Evolutionary conservation across 2,113 vertebrate species (phyloP).

Genomic region (Cervus canadensis): DNA sequence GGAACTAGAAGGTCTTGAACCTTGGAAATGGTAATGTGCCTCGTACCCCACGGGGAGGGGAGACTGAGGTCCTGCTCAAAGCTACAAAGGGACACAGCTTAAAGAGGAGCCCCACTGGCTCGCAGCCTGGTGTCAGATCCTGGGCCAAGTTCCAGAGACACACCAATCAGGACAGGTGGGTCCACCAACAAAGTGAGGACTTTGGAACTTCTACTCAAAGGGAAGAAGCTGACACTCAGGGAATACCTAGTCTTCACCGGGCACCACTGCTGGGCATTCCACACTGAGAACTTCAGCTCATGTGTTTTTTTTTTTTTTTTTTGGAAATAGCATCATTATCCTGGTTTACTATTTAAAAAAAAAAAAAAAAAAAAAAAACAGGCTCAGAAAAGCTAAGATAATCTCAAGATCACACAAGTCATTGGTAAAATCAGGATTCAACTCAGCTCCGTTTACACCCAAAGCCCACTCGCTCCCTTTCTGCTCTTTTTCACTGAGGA

Average conservation of each 20-base stretch:
- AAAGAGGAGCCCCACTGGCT: not conserved
- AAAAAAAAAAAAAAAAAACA: not conserved
- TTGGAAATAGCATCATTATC: not conserved
- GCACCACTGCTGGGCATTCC: too few relatives aligned
- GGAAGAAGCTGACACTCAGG: not conserved
- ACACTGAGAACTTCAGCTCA: not conserved
- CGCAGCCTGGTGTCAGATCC: not conserved
- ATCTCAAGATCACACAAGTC: not conserved
- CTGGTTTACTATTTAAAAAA: not conserved
- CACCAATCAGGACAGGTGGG: fast-evolving
- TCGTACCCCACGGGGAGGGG: not conserved
- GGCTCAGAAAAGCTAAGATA: not conserved
- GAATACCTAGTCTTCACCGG: too few relatives aligned
- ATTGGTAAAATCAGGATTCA: not conserved
- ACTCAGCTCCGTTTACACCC: not conserved
- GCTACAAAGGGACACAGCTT: not conserved
- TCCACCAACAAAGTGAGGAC: not conserved
- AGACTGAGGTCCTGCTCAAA: not conserved
- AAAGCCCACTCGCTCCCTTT: not conserved
- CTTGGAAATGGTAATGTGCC: not conserved
- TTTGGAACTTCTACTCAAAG: not conserved
- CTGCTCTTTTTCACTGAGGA: not conserved
- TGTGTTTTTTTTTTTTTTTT: not conserved
- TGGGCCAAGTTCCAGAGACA: not conserved
- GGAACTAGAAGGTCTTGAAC: not conserved